Base-by-base conservation (phyloP, 2,113 vertebrate species). In the Danio rerio region DNA sequence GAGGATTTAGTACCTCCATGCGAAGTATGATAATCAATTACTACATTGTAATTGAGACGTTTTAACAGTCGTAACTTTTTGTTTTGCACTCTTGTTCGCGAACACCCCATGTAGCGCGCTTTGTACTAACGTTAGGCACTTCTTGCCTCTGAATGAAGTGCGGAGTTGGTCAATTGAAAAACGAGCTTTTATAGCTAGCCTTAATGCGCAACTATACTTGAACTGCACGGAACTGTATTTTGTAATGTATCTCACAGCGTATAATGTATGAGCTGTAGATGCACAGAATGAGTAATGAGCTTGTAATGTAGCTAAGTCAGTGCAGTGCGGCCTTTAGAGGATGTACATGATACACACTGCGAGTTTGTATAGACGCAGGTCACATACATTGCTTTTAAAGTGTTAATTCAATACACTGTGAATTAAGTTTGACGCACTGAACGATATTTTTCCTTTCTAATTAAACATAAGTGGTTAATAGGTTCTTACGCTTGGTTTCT, bases 261-360 rank as follows among this genome's bases (percentile, higher is more conserved):
- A 20, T 50, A 78, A 52, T 63, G 3, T 7, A 50, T n/a, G 8
- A 7, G 18, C 45, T 20, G 8, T 78, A 16, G 11, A 58, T 47
- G 43, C 11, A 20, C 0, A 40, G 59, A 78, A 63, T 40, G 59
- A 63, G 21, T 49, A n/a, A 63, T 40, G 12, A 50, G 59, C 45
- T 50, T 63, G 58, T 50, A 31, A 50, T 77, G 13, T 50, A 62
- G 31, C 31, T 31, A 31, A 45, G 40, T 47, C 42, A 56, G 13
- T 42, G 43, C 15, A 42, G 45, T 84, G 18, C 50, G 58, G 66
- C 68, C 72, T 53, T 81, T 65, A 47, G 62, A 42, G 40, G 71
- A 65, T 78, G 47, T 20, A 20, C 47, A 40, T 40, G 69, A 40
- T 16, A 53, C 18, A 18, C 3, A 31, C 31, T n/a, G 15, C 9